Percentiles rank a stretch among this genome's conserved stretches.
Conservation (phyloP, 2,888 invertebrate genomes). For the Lasioglossum villosulum region DNA sequence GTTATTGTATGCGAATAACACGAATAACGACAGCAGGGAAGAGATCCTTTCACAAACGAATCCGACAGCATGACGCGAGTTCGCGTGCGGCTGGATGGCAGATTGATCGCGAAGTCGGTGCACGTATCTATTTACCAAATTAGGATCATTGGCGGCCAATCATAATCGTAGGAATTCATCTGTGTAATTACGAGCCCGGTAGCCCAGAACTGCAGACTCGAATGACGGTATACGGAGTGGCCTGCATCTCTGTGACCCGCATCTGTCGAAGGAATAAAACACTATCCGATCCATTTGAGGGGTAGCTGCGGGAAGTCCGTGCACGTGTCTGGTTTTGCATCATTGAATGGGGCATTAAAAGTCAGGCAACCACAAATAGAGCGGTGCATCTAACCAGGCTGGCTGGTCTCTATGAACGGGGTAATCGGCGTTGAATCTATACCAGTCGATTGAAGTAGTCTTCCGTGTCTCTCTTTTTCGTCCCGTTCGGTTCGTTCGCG, state of each 20-base stretch:
- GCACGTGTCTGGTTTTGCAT: conserved; percentile 27
- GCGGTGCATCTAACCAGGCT: conserved; percentile 17
- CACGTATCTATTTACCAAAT: background rate
- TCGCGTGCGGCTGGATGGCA: background rate
- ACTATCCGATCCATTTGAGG: conserved; percentile 28
- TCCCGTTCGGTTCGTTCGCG: background rate
- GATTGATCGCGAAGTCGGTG: background rate
- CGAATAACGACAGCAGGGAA: background rate
- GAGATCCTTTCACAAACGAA: background rate
- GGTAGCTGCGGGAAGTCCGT: background rate
- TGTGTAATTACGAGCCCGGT: background rate
- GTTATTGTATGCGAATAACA: too few species aligned
- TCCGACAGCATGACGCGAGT: background rate
- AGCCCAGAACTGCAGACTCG: background rate
- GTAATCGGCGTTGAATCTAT: conserved; percentile 38
- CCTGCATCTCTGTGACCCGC: background rate
- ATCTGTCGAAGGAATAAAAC: conserved; percentile 17
- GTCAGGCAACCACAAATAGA: conserved; percentile 48
- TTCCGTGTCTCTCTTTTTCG: conserved; percentile 1
- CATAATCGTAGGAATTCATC: conserved; percentile 12
- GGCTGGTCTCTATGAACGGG: background rate
- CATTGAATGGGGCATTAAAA: conserved; percentile 48
- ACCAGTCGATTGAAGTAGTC: conserved; percentile 16
- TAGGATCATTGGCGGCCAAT: background rate
- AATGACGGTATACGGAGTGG: background rate